Conservation (phyloP, 2,888 invertebrate genomes). For the Cabera pusaria region DNA sequence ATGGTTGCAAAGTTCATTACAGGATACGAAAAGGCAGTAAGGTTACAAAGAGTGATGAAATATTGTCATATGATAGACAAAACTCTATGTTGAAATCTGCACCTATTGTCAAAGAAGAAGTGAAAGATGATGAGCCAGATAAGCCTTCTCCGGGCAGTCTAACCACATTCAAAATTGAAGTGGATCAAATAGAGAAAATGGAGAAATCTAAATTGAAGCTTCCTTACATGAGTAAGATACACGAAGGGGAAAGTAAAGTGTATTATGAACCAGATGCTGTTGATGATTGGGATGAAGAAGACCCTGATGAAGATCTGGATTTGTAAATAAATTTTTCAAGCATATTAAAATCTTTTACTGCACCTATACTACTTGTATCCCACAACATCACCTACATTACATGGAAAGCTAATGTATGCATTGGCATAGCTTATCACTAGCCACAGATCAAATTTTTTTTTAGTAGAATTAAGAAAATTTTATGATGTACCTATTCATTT, state of each 20-base stretch:
- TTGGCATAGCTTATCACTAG: too few species aligned
- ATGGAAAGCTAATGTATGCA: too few species aligned
- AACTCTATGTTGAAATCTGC: conserved; percentile 51
- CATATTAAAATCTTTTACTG: too few species aligned
- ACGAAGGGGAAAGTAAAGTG: conserved; percentile 84
- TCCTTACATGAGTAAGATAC: conserved; percentile 84
- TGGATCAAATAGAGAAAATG: conserved; percentile 84
- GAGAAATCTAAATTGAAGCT: conserved; percentile 83
- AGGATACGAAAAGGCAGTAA: conserved; percentile 81
- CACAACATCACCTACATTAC: too few species aligned
- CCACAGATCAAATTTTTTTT: too few species aligned
- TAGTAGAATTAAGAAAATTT: too few species aligned
- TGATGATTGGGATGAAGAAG: conserved; percentile 94
- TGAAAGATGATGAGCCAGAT: conserved; percentile 55
- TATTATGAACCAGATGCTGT: conserved; percentile 90
- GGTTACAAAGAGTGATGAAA: conserved; percentile 70
- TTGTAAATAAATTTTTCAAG: conserved; percentile 61
- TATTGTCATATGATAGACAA: conserved; percentile 53
- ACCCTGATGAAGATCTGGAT: conserved; percentile 93
- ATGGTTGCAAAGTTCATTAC: conserved; percentile 52
- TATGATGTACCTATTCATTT: too few species aligned
- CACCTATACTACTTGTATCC: too few species aligned
- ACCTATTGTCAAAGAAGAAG: conserved; percentile 49
- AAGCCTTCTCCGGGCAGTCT: conserved; percentile 67
- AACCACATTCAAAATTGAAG: conserved; percentile 86